Conservation (phyloP, 2,888 invertebrate species). For the Pardosa pseudoannulata region DNA sequence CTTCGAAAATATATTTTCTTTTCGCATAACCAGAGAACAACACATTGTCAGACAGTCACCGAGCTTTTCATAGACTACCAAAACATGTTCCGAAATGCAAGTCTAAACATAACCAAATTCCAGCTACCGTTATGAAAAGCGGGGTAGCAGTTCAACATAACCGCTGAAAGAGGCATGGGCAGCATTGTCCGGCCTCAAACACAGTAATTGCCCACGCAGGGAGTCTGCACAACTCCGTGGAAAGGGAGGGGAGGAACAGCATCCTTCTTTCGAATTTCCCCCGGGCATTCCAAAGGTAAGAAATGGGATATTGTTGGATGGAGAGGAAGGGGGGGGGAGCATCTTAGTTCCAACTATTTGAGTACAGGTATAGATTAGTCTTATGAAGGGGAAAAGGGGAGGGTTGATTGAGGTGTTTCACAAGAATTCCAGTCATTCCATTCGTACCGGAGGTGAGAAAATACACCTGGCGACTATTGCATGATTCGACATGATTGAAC, state of each 20-base stretch:
- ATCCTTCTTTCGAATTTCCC: conserved; percentile 24
- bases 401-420: conserved; percentile 53
- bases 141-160: too few relatives aligned
- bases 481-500: background rate
- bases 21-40: too few relatives aligned
- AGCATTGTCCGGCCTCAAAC: too few relatives aligned
- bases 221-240: background rate
- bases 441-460: background rate
- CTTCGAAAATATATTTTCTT: too few relatives aligned
- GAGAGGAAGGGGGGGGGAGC: background rate
- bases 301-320: conserved; percentile 14
- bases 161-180: too few relatives aligned
- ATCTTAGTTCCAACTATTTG: conserved; percentile 8
- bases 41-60: too few relatives aligned
- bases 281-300: conserved; percentile 18
- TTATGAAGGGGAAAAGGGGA: conserved; percentile 19
- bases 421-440: conserved; percentile 56
- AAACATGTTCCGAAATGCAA: too few relatives aligned
- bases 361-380: conserved; percentile 3
- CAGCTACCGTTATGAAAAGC: too few relatives aligned
- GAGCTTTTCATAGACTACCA: too few relatives aligned
- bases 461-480: conserved; percentile 35
- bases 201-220: conserved; percentile 39
- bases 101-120: too few relatives aligned
- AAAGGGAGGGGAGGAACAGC: too few relatives aligned